Base-by-base conservation (phyloP, 1,140 invertebrate species). In the Drosophila novamexicana region DNA sequence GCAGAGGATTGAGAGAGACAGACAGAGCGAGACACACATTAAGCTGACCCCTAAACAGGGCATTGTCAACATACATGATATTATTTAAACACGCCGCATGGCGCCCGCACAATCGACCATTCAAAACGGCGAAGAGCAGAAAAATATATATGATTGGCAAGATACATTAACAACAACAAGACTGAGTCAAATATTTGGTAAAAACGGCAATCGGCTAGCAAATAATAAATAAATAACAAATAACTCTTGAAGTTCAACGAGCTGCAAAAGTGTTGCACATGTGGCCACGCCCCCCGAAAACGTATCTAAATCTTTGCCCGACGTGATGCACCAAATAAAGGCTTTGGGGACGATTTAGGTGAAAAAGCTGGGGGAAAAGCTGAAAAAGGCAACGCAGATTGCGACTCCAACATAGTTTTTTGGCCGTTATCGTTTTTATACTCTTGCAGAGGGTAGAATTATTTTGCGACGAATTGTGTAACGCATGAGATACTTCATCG, bases 211-310 rank as follows among this genome's bases (percentile, higher is more conserved):
- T 29, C 22, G 4, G 22, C 22, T 29, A 29, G 22, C 22, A 29
- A 29, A n/a, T n/a, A n/a, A n/a, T n/a, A n/a, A n/a, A n/a, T n/a
- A n/a, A n/a, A n/a, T n/a, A n/a, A n/a, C n/a, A n/a, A n/a, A n/a
- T n/a, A 64, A 59, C 62, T 64, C 59, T 75, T 66, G 40, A 72
- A 66, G 53, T 72, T 76, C 62, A 72, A 66, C 42, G 50, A 61
- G 68, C 56, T 58, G 50, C 56, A 56, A 76, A 69, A 63, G 50
- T 62, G 52, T 42, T 44, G 50, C 34, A 56, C 59, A 65, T 47
- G 61, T 63, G 67, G 64, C 42, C 54, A 71, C 61, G 61, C 70
- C 49, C 34, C 5, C 56, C 45, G 69, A 49, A 56, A 56, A 36
- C 36, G n/a, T 14, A 37, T 1, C 22, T 5, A 29, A 47, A 62